Evolutionary conservation across 2,113 vertebrate genomes (phyloP), one percentile per base, ranked within the genome.

Genomic region (Geococcyx californianus): DNA sequence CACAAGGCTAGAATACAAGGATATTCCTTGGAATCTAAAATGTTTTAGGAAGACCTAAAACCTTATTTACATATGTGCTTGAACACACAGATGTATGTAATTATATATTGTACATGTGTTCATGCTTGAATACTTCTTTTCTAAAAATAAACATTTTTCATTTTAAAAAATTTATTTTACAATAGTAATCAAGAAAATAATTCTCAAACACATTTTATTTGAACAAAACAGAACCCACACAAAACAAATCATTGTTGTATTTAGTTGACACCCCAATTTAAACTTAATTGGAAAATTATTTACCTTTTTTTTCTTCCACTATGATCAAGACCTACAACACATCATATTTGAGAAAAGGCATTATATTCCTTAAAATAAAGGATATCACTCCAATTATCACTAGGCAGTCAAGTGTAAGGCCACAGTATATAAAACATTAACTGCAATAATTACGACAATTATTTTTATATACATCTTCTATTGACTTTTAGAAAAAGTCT

Each of bases 361-460:
- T 87, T 79, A 69, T 55, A 59, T 67, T 58, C 45, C 58, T 93
- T 45, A n/a, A 91, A 79, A 91, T 62, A 94, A 74, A 72, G 73
- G 26, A 26, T 47, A 42, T n/a, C 70, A 93, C 16, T 90, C 67
- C 79, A 55, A 94, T 94, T 87, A 74, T 64, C 75, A 74, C 67
- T 38, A 67, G 73, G 70, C 42, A 38, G 80, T 91, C 75, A 94
- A 52, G 36, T 64, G 9, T 75, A 84, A 84, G 73, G 47, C 29
- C 52, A 59, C 8, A 23, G 45, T 5, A 79, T 36, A 45, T 58
- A 68, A 85, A 73, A 55, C 8, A 45, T 49, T 33, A 49, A 23
- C 54, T 31, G 16, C 0, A 3, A 49, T 76, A 68, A 85, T 49
- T 58, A 79, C 0, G 0, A 52, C n/a, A 36, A 56, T 33, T 84